phyloP scores from a whole-genome alignment of 2,113 vertebrate species.

The Athene noctua region DNA sequence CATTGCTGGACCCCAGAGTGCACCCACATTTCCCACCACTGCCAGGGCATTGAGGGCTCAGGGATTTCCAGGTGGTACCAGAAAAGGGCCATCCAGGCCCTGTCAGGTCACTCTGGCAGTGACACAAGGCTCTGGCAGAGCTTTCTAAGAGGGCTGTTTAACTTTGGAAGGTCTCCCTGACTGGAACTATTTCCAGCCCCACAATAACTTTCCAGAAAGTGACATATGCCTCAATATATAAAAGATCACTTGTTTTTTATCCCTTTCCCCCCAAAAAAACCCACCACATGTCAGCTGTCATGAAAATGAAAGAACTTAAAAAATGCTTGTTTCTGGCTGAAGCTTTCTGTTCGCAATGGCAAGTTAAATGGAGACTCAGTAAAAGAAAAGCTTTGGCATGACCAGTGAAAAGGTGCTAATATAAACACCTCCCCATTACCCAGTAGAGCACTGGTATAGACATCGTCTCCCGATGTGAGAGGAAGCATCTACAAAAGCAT shows the following conservation, averaged over 20 bases:
- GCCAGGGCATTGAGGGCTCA: neutral
- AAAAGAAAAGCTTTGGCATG: neutral
- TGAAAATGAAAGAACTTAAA: neutral
- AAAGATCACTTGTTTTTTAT: neutral
- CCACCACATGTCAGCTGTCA: neutral
- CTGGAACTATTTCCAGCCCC: neutral
- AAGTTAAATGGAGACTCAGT: neutral
- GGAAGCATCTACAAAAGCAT: neutral
- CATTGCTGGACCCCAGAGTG: neutral
- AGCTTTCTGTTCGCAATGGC: neutral
- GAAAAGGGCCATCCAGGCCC: neutral
- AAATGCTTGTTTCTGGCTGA: neutral
- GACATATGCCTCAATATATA: neutral
- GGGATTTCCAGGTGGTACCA: accelerated
- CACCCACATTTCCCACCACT: accelerated
- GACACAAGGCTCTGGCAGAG: neutral
- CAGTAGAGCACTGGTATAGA: accelerated
- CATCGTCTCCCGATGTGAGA: neutral
- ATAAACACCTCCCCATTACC: neutral
- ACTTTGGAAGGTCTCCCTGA: neutral
- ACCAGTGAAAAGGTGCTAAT: neutral
- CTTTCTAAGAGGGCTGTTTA: neutral
- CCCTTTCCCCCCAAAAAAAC: neutral
- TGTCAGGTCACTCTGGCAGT: neutral
- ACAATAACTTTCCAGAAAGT: neutral